Evolutionary conservation across 1,140 invertebrate species (phyloP), one percentile per base, ranked within the genome.

Genomic region (Drosophila erecta): DNA sequence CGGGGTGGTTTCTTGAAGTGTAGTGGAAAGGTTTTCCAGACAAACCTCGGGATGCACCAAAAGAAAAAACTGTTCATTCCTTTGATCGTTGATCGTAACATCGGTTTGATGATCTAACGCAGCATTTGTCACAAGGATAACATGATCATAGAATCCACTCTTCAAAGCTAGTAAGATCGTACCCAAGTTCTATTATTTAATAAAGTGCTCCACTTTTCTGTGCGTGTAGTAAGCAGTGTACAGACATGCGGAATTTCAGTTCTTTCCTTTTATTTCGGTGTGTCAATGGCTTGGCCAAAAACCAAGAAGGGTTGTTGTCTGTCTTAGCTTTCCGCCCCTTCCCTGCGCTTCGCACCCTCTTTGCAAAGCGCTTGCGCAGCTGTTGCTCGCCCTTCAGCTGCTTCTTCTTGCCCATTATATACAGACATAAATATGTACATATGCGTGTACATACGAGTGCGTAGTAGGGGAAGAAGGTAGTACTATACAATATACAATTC

Each of bases 1-100:
- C 53, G 60, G 84, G 80, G 83, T 87, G 62, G 84, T 89, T 86
- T 83, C 79, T 87, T 86, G 35, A 86, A 83, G 73, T 64, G 84
- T 73, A 78, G 73, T 80, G 76, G 74, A 87, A 86, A 87, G 76
- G 83, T 72, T 83, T 72, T 79, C 76, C 67, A 74, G 77, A 89
- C 71, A 62, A 70, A 60, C 66, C 30, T 61, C 38, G 10, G 37
- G 40, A 24, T 33, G 47, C 27, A 50, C 27, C 4, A 14, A 50
- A 12, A 50, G 11, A 50, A 44, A 20, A 15, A 41, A 10, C 22
- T 20, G 10, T 20, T 11, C 5, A 8, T 3, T 30, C 17, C 1
- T 17, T 17, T 17, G 17, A 17, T 17, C 17, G 17, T 17, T 17
- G 17, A 17, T 17, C 17, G 17, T 30, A 30, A 30, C 1, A 30